Percentiles rank a stretch among this genome's conserved stretches.
Evolutionary conservation across 1,140 invertebrate genomes (phyloP).

Genomic region (Aphis gossypii): DNA sequence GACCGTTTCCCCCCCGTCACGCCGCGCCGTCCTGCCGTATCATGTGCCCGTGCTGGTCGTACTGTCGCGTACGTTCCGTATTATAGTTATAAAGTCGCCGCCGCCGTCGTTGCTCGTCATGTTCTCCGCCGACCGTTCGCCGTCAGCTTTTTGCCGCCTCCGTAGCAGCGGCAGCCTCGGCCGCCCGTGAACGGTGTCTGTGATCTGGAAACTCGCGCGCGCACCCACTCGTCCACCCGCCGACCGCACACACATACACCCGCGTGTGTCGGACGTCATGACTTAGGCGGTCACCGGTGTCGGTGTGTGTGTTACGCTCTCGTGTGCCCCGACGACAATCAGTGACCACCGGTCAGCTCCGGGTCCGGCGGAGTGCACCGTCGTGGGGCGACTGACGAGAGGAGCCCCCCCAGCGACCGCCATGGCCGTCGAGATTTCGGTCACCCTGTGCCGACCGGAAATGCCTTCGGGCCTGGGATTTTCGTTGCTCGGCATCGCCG

Average conservation of each 20-base stretch:
- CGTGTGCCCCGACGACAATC: background rate
- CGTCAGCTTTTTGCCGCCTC: background rate
- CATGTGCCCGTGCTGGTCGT: conserved; percentile 39
- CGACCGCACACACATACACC: background rate
- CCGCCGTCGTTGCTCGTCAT: background rate
- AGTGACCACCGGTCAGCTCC: background rate
- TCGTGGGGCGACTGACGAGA: background rate
- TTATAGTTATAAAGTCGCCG: background rate
- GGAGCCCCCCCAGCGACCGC: too few species aligned
- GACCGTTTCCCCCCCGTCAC: background rate
- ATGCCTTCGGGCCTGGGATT: conserved; percentile 88
- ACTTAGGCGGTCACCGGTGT: background rate
- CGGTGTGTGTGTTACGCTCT: background rate
- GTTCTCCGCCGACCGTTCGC: background rate
- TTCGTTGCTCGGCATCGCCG: conserved; percentile 84
- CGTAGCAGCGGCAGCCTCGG: background rate
- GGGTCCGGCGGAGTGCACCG: background rate
- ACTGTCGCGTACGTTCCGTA: background rate
- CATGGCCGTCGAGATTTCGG: conserved; percentile 86
- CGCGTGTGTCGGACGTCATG: background rate
- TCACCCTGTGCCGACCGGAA: conserved; percentile 74
- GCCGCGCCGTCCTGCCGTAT: background rate
- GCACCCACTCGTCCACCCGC: background rate
- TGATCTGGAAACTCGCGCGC: background rate
- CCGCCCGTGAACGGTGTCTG: background rate